Base-by-base conservation (phyloP, 2,797 vertebrate species). In the Aselliscus stoliczkanus region DNA sequence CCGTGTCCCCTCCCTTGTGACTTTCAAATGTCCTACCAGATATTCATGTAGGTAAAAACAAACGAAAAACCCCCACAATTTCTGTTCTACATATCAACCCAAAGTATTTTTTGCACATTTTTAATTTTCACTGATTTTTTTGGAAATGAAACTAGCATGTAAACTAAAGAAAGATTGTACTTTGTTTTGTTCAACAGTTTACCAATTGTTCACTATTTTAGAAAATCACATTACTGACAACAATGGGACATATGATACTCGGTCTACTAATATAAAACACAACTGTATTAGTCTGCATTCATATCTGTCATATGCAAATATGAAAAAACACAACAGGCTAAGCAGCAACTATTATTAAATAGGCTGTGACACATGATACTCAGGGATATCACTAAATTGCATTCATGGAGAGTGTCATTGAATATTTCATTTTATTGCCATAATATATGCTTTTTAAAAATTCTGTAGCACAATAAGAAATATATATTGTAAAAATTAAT, bases 51-150 rank as follows among this genome's bases (percentile, higher is more conserved):
- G 11, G 13, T 25, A 0, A 18, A 31, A 39, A 84, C 39, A 34
- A 69, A 84, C 58, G 31, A 64, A 5, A 20, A 75, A 75, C 1
- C 4, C 42, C 4, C 6, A n/a, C 17, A 85, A 85, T 58, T 44
- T 44, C 70, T 93, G 27, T 85, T 91, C 73, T 90, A 88, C 7
- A 31, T 73, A 92, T 86, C 52, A 89, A 58, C 34, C 58, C 47
- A 86, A 89, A 64, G 42, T 81, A 90, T 37, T 60, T 89, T 90
- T 87, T 90, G 3, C n/a, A 94, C 23, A 39, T 83, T 93, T 96
- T 73, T 50, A 90, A 81, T 95, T 93, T 67, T 79, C 67, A 58
- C 56, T 93, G 54, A 89, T 80, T 89, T 96, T 94, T 93, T 93
- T 37, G 90, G 77, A n/a, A 94, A 67, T 56, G 31, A 62, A 93